Base-by-base conservation (phyloP, 2,888 invertebrate genomes). In the Heliconius ethilla region DNA sequence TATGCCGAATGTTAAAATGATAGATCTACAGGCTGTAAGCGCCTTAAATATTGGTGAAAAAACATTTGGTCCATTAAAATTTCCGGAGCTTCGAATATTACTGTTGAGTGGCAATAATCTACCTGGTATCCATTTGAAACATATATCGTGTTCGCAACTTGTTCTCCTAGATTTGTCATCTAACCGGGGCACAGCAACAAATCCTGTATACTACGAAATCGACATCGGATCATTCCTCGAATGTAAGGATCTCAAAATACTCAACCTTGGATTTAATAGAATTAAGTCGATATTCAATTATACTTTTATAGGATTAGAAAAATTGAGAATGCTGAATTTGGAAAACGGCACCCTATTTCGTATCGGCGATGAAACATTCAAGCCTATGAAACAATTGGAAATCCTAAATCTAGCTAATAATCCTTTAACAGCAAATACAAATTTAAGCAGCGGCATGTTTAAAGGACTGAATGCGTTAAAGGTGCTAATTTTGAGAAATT, bases 381-480 rank as follows among this genome's bases (percentile, higher is more conserved):
- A 85, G 33, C 87, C 90, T 1, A 85, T 95, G 75, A 89, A 85
- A 79, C 90, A 88, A 76, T 87, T 96, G 45, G 87, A 91, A 83
- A 87, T 93, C 82, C 87, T 96, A 1, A 95, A 95, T 85, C 87
- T 96, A 82, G 94, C 93, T 22, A 95, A 95, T 80, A 96, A 96
- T 84, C 92, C 92, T 18, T 86, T 96, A 65, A 88, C 91, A 51
- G 86, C 88, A 1, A 93, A 89, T 70, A 86, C 92, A 51, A 93
- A 93, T 82, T 82, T 95, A 51, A 90, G 91, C 2, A 86, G 88
- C 79, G 83, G 83, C 2, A 90, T 90, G 82, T 96, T 95, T 83
- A 87, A 90, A 67, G 95, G 95, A 0, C 85, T 96, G 27, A 90
- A 90, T 63, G 91, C 91, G 79, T 85, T 96, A 13, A 91, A 94